phyloP scores from a whole-genome alignment of 2,888 invertebrate genomes.

The Torymus tubicola region DNA sequence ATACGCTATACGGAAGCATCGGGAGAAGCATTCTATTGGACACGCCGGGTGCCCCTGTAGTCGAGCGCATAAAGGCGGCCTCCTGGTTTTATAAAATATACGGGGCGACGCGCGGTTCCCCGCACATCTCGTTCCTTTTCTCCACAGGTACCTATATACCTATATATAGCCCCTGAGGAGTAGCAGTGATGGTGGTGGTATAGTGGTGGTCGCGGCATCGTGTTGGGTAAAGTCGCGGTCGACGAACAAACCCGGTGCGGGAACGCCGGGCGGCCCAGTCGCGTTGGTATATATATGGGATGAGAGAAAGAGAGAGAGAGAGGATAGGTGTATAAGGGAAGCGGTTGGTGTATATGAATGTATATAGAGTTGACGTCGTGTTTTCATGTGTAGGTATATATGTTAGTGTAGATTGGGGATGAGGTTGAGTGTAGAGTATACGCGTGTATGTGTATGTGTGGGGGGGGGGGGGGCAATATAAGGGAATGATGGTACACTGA shows the following conservation, averaged over 20 bases:
- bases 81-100: slow-evolving; percentile 69
- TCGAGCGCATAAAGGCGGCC: slow-evolving; percentile 69
- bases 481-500: too few species aligned
- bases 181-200: too few species aligned
- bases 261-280: slow-evolving; percentile 41
- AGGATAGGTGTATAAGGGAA: slow-evolving; percentile 13
- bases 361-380: too few species aligned
- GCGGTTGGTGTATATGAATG: neutral
- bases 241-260: slow-evolving; percentile 53
- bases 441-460: too few species aligned
- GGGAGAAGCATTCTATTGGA: slow-evolving; percentile 70
- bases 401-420: too few species aligned
- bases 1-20: neutral
- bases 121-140: neutral
- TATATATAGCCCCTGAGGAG: neutral
- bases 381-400: too few species aligned
- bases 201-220: too few species aligned
- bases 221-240: slow-evolving; percentile 47
- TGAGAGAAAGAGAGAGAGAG: slow-evolving; percentile 55
- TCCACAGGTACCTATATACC: neutral
- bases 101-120: slow-evolving; percentile 56
- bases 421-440: too few species aligned
- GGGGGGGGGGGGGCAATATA: too few species aligned
- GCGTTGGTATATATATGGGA: too few species aligned
- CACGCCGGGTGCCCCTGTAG: slow-evolving; percentile 73